Evolutionary conservation across 2,797 vertebrate species (phyloP).

Genomic region (Tinamus major): DNA sequence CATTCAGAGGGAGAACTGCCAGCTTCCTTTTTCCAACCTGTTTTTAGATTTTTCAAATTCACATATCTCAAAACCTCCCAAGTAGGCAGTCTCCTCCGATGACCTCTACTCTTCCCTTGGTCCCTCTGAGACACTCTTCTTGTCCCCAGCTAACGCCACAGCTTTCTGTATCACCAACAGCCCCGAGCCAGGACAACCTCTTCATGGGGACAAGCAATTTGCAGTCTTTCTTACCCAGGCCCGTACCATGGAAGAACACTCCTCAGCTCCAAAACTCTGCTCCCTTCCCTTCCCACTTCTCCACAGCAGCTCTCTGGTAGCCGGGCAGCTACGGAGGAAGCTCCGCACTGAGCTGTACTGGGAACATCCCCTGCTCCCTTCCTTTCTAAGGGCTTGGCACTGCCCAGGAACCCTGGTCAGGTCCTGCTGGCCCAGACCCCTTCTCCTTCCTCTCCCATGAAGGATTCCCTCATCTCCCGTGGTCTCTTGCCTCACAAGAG

Average conservation of each 20-base stretch:
- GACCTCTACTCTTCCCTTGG: background rate
- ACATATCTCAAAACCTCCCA: background rate
- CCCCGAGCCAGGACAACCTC: background rate
- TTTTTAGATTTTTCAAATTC: background rate
- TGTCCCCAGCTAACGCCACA: background rate
- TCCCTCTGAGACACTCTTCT: background rate
- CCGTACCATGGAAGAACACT: background rate
- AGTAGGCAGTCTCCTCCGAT: background rate
- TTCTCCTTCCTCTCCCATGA: background rate
- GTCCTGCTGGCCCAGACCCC: background rate
- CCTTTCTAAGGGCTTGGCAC: background rate
- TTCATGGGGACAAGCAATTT: background rate
- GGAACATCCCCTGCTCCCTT: background rate
- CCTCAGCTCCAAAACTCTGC: background rate
- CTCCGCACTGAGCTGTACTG: background rate
- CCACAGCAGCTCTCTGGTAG: accelerated
- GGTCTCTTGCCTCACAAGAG: background rate
- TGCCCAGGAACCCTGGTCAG: background rate
- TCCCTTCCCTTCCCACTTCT: background rate
- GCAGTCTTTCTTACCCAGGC: background rate
- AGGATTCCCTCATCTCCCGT: background rate
- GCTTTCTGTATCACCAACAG: background rate
- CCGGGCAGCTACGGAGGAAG: background rate
- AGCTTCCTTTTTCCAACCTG: background rate
- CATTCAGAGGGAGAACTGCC: background rate